These are phyloP conservation scores for Alfaro cultratus DNA, from an alignment of 2,797 vertebrate genomes.

Conservation along the genomic window DNA sequence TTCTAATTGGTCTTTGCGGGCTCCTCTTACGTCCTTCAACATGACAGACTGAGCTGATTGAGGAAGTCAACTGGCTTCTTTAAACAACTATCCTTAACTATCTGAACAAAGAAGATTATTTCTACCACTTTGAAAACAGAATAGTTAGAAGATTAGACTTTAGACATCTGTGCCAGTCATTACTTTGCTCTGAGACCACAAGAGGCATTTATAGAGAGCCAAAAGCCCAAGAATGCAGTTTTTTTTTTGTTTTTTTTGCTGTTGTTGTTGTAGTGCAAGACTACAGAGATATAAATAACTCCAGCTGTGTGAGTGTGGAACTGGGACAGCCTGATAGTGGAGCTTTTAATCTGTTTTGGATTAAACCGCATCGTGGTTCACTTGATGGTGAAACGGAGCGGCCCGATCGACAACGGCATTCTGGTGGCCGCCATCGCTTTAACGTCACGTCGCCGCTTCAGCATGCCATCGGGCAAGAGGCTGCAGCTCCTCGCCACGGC, in stretches of 20 bases:
- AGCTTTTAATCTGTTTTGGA: conserved; percentile 38
- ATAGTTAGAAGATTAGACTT: background rate
- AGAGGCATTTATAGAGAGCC: background rate
- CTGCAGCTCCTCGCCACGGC: background rate
- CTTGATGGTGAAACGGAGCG: background rate
- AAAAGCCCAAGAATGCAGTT: background rate
- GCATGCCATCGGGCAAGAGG: background rate
- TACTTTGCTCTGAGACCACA: background rate
- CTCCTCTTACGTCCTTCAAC: background rate
- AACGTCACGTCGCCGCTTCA: background rate
- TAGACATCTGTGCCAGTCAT: background rate
- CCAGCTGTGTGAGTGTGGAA: conserved; percentile 24
- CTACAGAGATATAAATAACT: conserved; percentile 50
- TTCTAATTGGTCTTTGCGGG: background rate
- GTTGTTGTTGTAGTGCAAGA: conserved; percentile 1
- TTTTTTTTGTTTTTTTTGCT: background rate
- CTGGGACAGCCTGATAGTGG: conserved; percentile 28
- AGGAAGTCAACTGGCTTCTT: no score
- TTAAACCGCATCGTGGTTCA: conserved; percentile 25
- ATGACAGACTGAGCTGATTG: background rate
- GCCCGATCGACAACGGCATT: background rate
- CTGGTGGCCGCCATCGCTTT: background rate
- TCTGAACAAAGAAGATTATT: background rate
- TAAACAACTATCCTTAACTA: background rate
- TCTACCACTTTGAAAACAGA: background rate